Percentiles rank a stretch among this genome's conserved stretches.
These are phyloP conservation scores for Yponomeuta evonymella DNA, from an alignment of 2,888 invertebrate genomes.

Conservation along the genomic window DNA sequence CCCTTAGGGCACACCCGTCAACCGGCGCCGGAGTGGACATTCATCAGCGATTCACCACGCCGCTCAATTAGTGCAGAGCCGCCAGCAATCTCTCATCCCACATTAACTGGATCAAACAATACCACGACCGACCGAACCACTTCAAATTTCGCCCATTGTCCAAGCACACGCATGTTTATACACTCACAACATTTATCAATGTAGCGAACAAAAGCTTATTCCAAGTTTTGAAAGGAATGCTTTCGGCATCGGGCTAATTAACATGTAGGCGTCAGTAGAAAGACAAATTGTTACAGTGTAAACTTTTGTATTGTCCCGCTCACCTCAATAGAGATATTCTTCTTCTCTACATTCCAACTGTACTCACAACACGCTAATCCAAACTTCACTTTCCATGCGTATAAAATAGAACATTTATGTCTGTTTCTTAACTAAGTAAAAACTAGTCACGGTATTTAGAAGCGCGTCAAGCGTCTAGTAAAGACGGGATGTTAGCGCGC, in stretches of 20 bases:
- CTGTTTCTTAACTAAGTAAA: neutral
- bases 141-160: conserved; percentile 6
- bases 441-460: conserved; percentile 2
- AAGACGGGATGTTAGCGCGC: conserved; percentile 21
- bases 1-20: conserved; percentile 39
- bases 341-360: neutral
- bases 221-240: neutral
- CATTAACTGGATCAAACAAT: conserved; percentile 19
- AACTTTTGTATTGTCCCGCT: conserved; percentile 42
- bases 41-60: conserved; percentile 61
- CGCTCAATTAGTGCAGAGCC: conserved; percentile 52
- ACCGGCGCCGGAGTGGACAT: conserved; percentile 41
- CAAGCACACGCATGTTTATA: neutral
- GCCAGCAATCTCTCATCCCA: conserved; percentile 21
- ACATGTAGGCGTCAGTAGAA: conserved; percentile 19
- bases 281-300: conserved; percentile 31
- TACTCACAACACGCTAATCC: neutral
- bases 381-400: neutral
- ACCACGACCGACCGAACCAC: conserved; percentile 14
- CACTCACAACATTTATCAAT: conserved; percentile 6
- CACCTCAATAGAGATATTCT: conserved; percentile 37
- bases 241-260: neutral
- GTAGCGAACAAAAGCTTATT: conserved; percentile 1
- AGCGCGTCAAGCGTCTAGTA: conserved; percentile 9
- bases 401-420: neutral